Base-by-base conservation (phyloP, 2,888 invertebrate species). In the Onthophagus sagittarius region DNA sequence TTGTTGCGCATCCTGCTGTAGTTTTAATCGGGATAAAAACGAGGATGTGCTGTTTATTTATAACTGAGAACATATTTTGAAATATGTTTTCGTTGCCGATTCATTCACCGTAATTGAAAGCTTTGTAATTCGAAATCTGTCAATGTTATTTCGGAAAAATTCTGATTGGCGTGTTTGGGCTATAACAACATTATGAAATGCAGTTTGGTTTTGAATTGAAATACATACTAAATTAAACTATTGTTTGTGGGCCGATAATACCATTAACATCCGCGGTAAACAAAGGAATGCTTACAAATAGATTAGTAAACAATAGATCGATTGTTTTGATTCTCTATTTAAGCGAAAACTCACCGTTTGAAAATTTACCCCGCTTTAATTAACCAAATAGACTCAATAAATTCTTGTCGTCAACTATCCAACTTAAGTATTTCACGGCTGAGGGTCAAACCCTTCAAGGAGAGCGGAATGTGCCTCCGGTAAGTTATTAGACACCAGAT, bases 401-500 rank as follows among this genome's bases (percentile, higher is more conserved):
- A 53, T 53, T 53, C 39, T 53, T 53, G 39, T 11, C 39, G 7
- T 53, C 39, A 53, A 53, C 39, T 53, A 53, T 9, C 39, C 39
- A 2, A 1, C 23, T 3, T 23, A 53, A 53, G 39, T 53, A 53
- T 53, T 53, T 53, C 39, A 53, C 39, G 5, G 39, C 39, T 23
- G 39, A 11, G 9, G 39, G 39, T 53, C 39, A 53, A 53, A 53
- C 39, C 39, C 39, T 53, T 53, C 39, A 53, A 53, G 39, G 39
- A 53, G 6, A 53, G 39, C 39, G 39, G 39, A 67, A 67, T 67
- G 67, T 23, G 31, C 67, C 67, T 23, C 67, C 67, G 67, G 67
- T 67, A 67, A 67, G 67, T 31, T 67, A 67, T 67, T 67, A 67
- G 67, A 67, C 67, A 67, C 67, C 67, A 67, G 67, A 67, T 67